phyloP scores from a whole-genome alignment of 2,888 invertebrate species.

The Orthosia gothica region DNA sequence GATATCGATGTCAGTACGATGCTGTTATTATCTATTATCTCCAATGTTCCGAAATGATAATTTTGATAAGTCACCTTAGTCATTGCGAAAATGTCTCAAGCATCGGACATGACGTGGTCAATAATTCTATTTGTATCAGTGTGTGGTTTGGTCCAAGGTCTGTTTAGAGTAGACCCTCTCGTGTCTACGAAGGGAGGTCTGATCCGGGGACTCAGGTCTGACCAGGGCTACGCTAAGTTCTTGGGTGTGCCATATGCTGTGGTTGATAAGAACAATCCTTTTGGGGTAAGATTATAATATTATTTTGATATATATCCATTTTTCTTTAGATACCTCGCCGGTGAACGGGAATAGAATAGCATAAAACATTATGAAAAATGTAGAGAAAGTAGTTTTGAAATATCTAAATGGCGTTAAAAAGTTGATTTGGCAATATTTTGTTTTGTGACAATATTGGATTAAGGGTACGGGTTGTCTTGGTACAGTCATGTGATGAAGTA shows the following conservation, averaged over 20 bases:
- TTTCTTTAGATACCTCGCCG: no score
- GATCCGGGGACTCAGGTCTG: constrained; percentile 60
- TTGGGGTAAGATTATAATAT: constrained; percentile 60
- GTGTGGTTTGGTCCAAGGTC: constrained; percentile 25
- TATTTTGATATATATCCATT: no score
- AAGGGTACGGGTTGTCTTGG: no score
- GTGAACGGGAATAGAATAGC: no score
- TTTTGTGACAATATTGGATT: no score
- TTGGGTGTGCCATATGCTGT: constrained; percentile 71
- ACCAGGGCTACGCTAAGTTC: constrained; percentile 64
- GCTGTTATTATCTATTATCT: constrained; percentile 14
- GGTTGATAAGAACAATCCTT: constrained; percentile 60
- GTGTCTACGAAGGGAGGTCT: constrained; percentile 64
- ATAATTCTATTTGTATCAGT: constrained; percentile 11
- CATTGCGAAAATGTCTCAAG: constrained; percentile 1
- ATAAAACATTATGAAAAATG: no score
- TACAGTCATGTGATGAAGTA: no score
- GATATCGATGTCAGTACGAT: background rate
- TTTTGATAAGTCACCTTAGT: background rate
- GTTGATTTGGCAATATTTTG: no score
- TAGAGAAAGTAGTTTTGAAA: no score
- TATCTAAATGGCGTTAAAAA: no score
- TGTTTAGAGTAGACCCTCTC: constrained; percentile 60
- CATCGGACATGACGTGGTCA: constrained; percentile 29
- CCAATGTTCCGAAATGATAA: background rate